phyloP scores from a whole-genome alignment of 2,113 vertebrate genomes.

The Coturnix japonica region DNA sequence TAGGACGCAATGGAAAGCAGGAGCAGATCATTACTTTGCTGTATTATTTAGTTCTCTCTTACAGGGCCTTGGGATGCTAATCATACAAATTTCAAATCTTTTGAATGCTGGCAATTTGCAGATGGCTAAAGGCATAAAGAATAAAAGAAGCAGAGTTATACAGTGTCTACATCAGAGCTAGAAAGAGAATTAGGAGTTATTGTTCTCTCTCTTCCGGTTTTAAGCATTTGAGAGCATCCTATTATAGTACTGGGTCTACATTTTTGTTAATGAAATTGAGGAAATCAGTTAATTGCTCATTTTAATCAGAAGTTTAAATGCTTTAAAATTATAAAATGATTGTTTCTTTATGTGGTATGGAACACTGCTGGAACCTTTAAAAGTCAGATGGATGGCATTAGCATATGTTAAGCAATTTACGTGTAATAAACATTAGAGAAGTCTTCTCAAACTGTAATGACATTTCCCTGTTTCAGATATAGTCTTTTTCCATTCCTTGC shows the following conservation, averaged over 20 bases:
- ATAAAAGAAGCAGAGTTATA: background rate
- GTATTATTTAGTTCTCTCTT: background rate
- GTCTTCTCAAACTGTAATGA: background rate
- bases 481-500: background rate
- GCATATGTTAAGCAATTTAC: background rate
- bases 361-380: background rate
- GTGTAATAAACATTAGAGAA: background rate
- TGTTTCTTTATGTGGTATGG: background rate
- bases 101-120: background rate
- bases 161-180: background rate
- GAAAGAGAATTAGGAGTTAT: background rate
- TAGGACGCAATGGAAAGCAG: background rate
- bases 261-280: background rate
- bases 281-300: slow-evolving; percentile 5
- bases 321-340: background rate
- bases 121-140: background rate
- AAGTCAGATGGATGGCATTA: background rate
- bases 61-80: background rate
- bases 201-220: background rate
- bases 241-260: background rate
- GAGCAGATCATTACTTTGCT: background rate
- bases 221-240: background rate
- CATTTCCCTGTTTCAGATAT: background rate
- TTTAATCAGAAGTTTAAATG: background rate
- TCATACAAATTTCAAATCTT: background rate